These are phyloP conservation scores for Amblyjoppa proteus DNA, from an alignment of 2,888 invertebrate genomes.

Conservation along the genomic window DNA sequence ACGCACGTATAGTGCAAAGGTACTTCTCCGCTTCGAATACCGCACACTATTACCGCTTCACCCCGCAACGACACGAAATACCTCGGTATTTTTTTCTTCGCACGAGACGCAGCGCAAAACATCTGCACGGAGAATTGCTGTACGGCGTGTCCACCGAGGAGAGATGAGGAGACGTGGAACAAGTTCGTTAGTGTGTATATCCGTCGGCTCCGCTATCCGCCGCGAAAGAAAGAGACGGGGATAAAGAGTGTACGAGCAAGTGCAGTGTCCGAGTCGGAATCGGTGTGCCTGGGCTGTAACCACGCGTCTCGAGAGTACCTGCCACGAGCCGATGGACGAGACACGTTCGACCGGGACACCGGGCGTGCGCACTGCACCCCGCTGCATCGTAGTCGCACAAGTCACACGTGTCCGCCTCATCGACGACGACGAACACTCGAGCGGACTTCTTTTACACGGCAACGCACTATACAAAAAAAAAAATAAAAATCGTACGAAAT, in stretches of 20 bases:
- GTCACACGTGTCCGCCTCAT: conserved; percentile 1
- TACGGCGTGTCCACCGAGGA: conserved; percentile 46
- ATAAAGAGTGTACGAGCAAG: conserved; percentile 28
- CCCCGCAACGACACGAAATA: conserved; percentile 64
- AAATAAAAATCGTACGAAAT: background rate
- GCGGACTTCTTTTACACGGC: background rate
- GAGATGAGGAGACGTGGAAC: conserved; percentile 66
- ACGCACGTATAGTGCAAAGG: conserved; percentile 11
- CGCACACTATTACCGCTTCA: conserved; percentile 40
- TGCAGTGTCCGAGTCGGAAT: conserved; percentile 10
- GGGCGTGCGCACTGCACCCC: conserved; percentile 30
- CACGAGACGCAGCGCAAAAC: conserved; percentile 55
- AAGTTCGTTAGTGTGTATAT: conserved; percentile 67
- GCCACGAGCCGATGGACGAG: conserved; percentile 61
- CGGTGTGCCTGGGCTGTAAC: conserved; percentile 5
- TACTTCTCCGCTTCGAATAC: conserved; percentile 38
- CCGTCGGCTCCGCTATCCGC: conserved; percentile 43
- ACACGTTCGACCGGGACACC: conserved; percentile 51
- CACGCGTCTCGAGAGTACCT: conserved; percentile 42
- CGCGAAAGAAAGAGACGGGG: conserved; percentile 30
- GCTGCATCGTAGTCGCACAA: conserved; percentile 4
- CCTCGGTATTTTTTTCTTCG: conserved; percentile 61
- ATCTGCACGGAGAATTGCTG: conserved; percentile 51
- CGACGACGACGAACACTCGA: conserved; percentile 2
- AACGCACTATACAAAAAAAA: background rate